phyloP scores from a whole-genome alignment of 2,797 vertebrate species.

The Phyllotis vaccarum region DNA sequence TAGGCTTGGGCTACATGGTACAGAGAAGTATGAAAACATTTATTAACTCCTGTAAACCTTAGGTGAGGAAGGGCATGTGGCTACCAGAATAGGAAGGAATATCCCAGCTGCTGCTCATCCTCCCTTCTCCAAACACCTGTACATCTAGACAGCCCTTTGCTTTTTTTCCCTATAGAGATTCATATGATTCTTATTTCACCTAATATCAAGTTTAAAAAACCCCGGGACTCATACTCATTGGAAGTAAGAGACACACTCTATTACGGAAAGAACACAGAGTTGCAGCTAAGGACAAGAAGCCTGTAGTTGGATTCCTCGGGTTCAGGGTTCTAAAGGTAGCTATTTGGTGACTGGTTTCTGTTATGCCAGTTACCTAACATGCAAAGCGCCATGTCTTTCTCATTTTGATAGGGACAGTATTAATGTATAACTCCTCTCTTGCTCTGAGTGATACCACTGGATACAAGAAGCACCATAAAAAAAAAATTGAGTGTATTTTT shows the following conservation, averaged over 20 bases:
- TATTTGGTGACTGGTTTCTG: background rate
- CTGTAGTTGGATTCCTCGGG: background rate
- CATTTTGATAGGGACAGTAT: background rate
- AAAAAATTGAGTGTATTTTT: background rate
- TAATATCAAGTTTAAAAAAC: constrained; percentile 39
- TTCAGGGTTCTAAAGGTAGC: background rate
- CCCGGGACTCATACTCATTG: background rate
- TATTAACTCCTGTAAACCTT: background rate
- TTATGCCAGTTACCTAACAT: background rate
- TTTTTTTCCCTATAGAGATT: background rate
- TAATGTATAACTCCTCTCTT: background rate
- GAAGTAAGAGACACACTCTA: background rate
- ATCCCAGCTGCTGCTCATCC: background rate
- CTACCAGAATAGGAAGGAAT: background rate
- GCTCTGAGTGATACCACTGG: background rate
- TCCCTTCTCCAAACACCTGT: background rate
- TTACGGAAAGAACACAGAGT: background rate
- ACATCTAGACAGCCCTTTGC: background rate
- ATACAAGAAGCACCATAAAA: background rate
- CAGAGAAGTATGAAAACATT: background rate
- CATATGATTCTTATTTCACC: background rate
- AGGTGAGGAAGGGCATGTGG: background rate
- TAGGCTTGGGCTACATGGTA: background rate
- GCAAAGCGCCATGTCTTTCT: background rate
- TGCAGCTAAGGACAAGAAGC: background rate